Evolutionary conservation across 1,140 invertebrate species (phyloP).

Genomic region (Oryzaephilus surinamensis): DNA sequence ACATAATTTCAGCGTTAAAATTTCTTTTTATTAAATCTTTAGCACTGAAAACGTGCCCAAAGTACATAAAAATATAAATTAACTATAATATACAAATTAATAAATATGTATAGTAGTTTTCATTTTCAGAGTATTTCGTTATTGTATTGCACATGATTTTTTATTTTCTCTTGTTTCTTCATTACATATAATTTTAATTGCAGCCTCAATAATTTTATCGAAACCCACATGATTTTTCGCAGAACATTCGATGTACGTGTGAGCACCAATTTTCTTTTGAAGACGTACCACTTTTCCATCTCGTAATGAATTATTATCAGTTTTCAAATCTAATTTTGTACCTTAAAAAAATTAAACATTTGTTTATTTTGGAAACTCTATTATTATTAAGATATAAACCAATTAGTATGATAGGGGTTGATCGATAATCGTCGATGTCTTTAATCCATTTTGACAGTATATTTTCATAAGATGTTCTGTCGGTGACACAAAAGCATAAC

Average conservation of each 20-base stretch:
- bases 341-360: not conserved
- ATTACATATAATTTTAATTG: not conserved
- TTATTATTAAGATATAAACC: not conserved
- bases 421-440: slow-evolving; percentile 1
- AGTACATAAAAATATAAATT: not conserved
- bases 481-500: slow-evolving; percentile 6
- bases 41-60: too few species aligned
- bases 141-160: not conserved
- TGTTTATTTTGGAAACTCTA: not conserved
- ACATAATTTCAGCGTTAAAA: too few species aligned
- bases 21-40: too few species aligned
- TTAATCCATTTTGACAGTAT: slow-evolving; percentile 3
- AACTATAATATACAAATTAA: not conserved
- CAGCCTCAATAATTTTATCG: slow-evolving; percentile 2
- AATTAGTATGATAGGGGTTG: slow-evolving; percentile 3
- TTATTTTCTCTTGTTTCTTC: too few species aligned
- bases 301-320: not conserved
- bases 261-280: slow-evolving; percentile 7
- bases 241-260: slow-evolving; percentile 7
- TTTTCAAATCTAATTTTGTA: slow-evolving; percentile 5
- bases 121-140: not conserved
- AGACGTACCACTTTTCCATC: too few species aligned
- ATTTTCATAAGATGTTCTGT: slow-evolving; percentile 7
- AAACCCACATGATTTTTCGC: slow-evolving; percentile 6
- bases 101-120: not conserved